These are phyloP conservation scores for Drosophila nigritarsus DNA, from an alignment of 2,888 invertebrate genomes.

Conservation along the genomic window DNA sequence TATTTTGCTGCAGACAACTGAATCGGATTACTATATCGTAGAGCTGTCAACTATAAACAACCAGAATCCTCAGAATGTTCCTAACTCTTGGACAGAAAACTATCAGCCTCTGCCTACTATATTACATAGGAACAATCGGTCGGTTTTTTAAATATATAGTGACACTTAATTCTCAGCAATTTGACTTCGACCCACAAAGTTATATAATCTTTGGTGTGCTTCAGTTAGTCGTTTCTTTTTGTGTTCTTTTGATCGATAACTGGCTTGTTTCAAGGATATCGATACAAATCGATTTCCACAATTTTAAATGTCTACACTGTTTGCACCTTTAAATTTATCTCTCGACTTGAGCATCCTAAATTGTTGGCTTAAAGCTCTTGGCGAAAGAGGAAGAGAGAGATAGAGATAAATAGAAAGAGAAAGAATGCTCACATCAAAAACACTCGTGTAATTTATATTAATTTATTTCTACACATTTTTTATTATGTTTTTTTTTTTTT, in stretches of 20 bases:
- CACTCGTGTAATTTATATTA: not conserved
- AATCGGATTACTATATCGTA: not conserved
- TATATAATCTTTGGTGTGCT: not conserved
- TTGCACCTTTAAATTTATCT: not conserved
- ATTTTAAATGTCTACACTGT: not conserved
- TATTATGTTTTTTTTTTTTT: not conserved
- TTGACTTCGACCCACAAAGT: not conserved
- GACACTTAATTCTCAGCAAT: accelerated
- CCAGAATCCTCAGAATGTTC: not conserved
- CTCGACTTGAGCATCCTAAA: not conserved
- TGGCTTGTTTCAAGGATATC: not conserved
- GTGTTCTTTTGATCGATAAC: not conserved
- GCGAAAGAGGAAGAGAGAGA: not conserved
- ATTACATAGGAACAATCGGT: not conserved
- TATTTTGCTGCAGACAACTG: not conserved
- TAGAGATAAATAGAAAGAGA: not conserved
- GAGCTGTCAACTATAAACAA: not conserved
- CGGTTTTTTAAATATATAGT: not conserved
- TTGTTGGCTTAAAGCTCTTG: not conserved
- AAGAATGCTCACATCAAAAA: not conserved
- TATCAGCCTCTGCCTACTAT: not conserved
- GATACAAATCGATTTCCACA: not conserved
- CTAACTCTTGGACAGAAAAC: not conserved
- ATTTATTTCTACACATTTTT: not conserved
- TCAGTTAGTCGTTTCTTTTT: not conserved